Conservation (phyloP, 1,140 invertebrate species). For the Drosophila tani region DNA sequence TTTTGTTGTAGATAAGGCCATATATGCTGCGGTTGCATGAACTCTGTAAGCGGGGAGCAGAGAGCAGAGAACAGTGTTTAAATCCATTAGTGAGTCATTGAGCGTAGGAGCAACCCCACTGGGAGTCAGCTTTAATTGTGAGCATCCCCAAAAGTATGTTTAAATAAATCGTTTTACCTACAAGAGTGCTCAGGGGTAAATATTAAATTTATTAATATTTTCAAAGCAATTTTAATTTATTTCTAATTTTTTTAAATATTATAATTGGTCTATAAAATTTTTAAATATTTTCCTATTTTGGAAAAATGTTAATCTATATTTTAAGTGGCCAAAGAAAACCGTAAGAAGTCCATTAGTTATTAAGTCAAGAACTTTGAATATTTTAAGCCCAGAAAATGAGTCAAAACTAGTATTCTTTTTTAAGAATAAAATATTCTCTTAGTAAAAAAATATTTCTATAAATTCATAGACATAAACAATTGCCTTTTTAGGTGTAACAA, state of each 20-base stretch:
- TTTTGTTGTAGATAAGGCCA: constrained; percentile 85
- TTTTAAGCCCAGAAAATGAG: too few species aligned
- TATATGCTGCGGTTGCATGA: constrained; percentile 85
- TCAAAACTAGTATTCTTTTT: too few species aligned
- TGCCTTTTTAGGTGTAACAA: not conserved
- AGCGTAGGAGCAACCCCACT: not conserved
- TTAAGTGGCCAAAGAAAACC: too few species aligned
- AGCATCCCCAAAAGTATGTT: constrained; percentile 15
- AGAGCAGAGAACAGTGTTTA: constrained; percentile 3
- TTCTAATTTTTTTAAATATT: not conserved
- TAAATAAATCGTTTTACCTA: not conserved
- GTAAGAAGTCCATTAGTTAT: too few species aligned
- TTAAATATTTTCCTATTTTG: not conserved
- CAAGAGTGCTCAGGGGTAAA: not conserved
- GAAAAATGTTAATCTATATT: too few species aligned
- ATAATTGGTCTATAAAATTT: not conserved
- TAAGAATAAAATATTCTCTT: too few species aligned
- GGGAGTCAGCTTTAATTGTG: not conserved
- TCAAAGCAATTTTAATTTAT: not conserved
- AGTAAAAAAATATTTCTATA: too few species aligned
- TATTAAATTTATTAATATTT: too few species aligned
- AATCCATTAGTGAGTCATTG: constrained; percentile 22
- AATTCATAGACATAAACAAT: too few species aligned
- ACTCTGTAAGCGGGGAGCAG: constrained; percentile 59
- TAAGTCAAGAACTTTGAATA: too few species aligned